Conservation (phyloP, 2,888 invertebrate genomes). For the Tipula lateralis region DNA sequence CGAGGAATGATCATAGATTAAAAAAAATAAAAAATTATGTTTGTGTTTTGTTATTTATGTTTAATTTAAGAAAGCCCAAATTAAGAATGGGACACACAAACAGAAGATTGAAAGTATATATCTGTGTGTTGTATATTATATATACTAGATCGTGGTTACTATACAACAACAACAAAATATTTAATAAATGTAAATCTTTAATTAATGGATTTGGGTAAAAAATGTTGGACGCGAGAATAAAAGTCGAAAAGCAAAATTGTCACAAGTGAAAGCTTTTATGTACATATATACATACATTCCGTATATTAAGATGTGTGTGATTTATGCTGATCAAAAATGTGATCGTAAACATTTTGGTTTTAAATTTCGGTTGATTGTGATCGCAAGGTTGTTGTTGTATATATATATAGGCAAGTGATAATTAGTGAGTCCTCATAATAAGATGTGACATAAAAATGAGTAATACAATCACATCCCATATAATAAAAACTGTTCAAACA, state of each 20-base stretch:
- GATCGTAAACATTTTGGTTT: not conserved
- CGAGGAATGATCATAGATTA: not conserved
- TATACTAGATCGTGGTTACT: not conserved
- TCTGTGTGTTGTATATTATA: not conserved
- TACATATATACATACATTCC: not conserved
- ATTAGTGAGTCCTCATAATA: not conserved
- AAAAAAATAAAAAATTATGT: not conserved
- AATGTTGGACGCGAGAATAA: not conserved
- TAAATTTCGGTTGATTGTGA: not conserved
- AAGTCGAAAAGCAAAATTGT: not conserved
- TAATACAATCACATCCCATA: not conserved
- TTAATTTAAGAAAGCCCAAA: not conserved
- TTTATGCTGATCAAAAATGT: not conserved
- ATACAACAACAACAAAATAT: too few relatives aligned
- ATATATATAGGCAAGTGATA: not conserved
- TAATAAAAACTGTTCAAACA: not conserved
- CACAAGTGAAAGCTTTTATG: not conserved
- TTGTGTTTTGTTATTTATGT: not conserved
- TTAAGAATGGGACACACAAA: slow-evolving; percentile 1
- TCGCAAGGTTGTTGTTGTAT: not conserved
- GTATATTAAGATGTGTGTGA: not conserved
- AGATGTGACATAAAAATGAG: not conserved
- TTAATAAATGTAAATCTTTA: not conserved
- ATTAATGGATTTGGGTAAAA: not conserved
- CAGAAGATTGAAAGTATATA: not conserved